Evolutionary conservation across 2,797 vertebrate species (phyloP), one percentile per base, ranked within the genome.

Genomic region (Heteromormyrus szaboi): DNA sequence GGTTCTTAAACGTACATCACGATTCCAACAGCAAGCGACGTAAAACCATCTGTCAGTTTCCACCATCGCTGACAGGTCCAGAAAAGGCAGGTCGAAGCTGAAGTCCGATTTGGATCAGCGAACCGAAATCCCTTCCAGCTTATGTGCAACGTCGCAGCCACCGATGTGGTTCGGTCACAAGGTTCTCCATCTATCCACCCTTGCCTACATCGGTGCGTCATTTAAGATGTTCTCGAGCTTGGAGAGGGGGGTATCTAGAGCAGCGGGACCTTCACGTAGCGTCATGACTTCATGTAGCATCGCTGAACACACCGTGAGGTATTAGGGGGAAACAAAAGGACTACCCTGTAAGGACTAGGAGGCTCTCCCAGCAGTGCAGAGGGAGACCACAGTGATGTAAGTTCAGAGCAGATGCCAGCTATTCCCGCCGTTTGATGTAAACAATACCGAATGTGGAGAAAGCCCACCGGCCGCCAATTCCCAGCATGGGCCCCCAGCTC

Each of bases 301-400:
- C 44, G 14, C 37, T n/a, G 54, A 83, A 84, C 54, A 83, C 51
- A 50, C 17, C 72, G 81, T 85, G 65, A 87, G 79, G 51, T 89
- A 88, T 90, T 62, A 37, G 53, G 90, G 90, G 37, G 17, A 44
- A 44, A 84, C 22, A 89, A 65, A 46, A 90, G 54, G 37, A 50
- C 62, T 92, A 92, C 93, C 90, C 90, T 93, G 89, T 90, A 86
- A 22, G 50, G 22, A 56, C 51, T 72, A 76, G 37, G 22, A 79
- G 48, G 87, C 17, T 54, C 48, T 81, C 51, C 50, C 87, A 86
- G 89, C 68, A 46, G 19, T 7, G 22, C 59, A 0, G 41, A 22
- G 33, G 9, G 87, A 72, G 50, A 81, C 41, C 33, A 33, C 76
- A n/a, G 84, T 12, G 88, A 62, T 22, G 11, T 3, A 25, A 85